phyloP scores from a whole-genome alignment of 2,888 invertebrate genomes.

The Cheilosia grossa region DNA sequence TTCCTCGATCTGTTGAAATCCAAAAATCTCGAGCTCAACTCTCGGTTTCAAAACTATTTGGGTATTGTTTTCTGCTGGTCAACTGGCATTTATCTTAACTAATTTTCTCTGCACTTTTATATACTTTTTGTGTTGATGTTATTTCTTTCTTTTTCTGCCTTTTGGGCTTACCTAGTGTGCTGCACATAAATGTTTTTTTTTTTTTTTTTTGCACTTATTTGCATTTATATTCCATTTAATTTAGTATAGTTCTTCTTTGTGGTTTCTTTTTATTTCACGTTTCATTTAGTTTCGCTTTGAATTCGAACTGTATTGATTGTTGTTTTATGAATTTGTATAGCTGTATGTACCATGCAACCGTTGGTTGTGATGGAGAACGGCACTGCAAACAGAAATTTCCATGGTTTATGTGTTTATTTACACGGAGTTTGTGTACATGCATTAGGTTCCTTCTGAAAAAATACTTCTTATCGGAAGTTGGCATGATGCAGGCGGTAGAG shows the following conservation, averaged over 20 bases:
- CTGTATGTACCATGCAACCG: not conserved
- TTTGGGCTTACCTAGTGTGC: constrained; percentile 30
- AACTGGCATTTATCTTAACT: constrained; percentile 29
- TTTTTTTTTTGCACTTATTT: constrained; percentile 52
- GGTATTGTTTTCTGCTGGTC: constrained; percentile 50
- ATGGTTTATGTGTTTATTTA: constrained; percentile 33
- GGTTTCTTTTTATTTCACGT: constrained; percentile 50
- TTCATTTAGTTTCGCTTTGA: not conserved
- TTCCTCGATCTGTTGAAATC: constrained; percentile 48
- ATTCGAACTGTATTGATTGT: constrained; percentile 13
- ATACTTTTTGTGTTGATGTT: constrained; percentile 56
- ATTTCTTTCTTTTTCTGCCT: constrained; percentile 25
- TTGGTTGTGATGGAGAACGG: not conserved
- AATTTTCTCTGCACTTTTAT: constrained; percentile 38
- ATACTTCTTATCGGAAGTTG: constrained; percentile 49
- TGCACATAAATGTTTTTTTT: constrained; percentile 44
- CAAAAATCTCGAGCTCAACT: constrained; percentile 37
- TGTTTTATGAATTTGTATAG: not conserved
- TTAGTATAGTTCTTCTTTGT: constrained; percentile 40
- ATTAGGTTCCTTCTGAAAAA: constrained; percentile 1
- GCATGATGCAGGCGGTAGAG: constrained; percentile 15
- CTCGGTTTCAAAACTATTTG: constrained; percentile 55
- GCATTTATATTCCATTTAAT: constrained; percentile 45
- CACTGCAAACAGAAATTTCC: constrained; percentile 13
- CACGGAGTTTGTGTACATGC: not conserved